Conservation (phyloP, 2,888 invertebrate species). For the Deroplatys truncata region DNA sequence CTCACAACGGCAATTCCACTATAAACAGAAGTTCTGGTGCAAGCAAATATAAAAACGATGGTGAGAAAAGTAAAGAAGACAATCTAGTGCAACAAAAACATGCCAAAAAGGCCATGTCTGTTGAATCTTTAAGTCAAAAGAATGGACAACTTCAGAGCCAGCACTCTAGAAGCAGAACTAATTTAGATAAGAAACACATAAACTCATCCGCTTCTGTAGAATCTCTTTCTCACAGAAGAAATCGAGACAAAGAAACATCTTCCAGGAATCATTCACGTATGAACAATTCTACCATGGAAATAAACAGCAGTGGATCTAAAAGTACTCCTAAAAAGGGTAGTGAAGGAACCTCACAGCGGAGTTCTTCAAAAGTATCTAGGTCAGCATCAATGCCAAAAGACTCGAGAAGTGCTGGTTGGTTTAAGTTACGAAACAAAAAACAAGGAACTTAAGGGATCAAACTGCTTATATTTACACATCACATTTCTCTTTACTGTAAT, state of each 20-base stretch:
- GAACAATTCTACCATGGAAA: constrained; percentile 23
- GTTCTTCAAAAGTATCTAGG: constrained; percentile 47
- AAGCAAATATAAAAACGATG: constrained; percentile 38
- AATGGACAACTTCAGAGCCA: background rate
- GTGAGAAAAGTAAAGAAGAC: background rate
- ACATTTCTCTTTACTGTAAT: background rate
- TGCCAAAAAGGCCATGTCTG: constrained; percentile 19
- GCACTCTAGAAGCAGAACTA: constrained; percentile 41
- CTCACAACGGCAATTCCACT: constrained; percentile 43
- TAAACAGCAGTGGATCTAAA: constrained; percentile 39
- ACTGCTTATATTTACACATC: background rate
- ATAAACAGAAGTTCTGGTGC: constrained; percentile 37
- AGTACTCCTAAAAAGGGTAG: constrained; percentile 40
- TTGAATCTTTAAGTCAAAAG: constrained; percentile 20
- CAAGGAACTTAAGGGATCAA: constrained; percentile 38
- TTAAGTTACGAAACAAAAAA: constrained; percentile 56
- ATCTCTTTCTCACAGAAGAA: constrained; percentile 42
- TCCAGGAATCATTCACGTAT: constrained; percentile 19
- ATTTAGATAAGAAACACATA: constrained; percentile 47
- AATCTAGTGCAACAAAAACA: constrained; percentile 7
- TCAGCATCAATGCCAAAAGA: constrained; percentile 72
- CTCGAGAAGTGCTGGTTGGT: constrained; percentile 68
- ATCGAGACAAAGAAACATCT: constrained; percentile 36
- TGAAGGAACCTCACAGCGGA: constrained; percentile 8
- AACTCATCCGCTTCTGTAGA: constrained; percentile 22